Conservation (phyloP, 1,140 invertebrate species). For the Drosophila gunungcola region DNA sequence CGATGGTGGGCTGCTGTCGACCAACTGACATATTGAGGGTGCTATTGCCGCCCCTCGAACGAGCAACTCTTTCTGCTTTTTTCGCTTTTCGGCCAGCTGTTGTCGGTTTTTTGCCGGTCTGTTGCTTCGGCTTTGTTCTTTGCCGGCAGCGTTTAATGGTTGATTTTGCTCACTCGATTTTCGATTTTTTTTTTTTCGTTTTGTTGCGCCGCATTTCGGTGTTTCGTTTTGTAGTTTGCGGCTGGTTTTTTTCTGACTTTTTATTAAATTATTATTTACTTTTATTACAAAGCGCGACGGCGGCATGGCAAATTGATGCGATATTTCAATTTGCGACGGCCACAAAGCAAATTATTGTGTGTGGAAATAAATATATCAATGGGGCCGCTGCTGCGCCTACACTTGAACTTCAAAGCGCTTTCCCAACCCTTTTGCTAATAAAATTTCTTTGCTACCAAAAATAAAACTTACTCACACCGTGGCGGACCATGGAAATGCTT, state of each 20-base stretch:
- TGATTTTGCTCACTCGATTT: conserved; percentile 54
- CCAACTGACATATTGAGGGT: conserved; percentile 42
- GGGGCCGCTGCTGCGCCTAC: conserved; percentile 45
- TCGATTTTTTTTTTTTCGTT: conserved; percentile 14
- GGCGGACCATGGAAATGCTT: conserved; percentile 31
- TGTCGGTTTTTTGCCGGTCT: conserved; percentile 65
- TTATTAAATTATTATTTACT: conserved; percentile 83
- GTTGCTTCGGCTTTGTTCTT: conserved; percentile 70
- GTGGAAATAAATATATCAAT: conserved; percentile 64
- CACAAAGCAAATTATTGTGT: conserved; percentile 35
- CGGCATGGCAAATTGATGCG: conserved; percentile 79
- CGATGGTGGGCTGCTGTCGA: conserved; percentile 25
- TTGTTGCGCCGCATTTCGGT: conserved; percentile 14
- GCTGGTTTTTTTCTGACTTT: conserved; percentile 39
- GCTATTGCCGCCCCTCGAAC: conserved; percentile 14
- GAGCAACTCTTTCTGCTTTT: conserved; percentile 3
- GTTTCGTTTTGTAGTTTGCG: conserved; percentile 38
- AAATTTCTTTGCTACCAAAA: conserved; percentile 69
- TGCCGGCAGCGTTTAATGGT: conserved; percentile 77
- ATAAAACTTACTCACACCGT: conserved; percentile 45
- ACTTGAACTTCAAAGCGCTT: conserved; percentile 77
- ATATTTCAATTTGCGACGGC: conserved; percentile 81
- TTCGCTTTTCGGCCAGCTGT: conserved; percentile 56
- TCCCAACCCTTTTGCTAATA: conserved; percentile 75
- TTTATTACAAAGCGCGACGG: conserved; percentile 80